Evolutionary conservation across 1,140 invertebrate genomes (phyloP).

Genomic region (Dryas iulia): DNA sequence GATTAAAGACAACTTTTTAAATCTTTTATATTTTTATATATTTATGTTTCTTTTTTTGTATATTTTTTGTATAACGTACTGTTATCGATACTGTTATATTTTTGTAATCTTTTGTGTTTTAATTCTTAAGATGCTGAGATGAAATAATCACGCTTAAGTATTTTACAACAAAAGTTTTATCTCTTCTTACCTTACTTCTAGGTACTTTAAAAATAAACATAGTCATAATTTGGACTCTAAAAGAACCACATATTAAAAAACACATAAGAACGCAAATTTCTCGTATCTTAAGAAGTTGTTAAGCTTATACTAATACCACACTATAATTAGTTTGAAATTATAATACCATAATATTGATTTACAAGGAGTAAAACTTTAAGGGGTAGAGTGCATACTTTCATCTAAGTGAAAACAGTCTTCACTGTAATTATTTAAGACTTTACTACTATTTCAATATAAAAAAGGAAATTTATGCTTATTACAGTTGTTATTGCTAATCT

Average conservation of each 20-base stretch:
- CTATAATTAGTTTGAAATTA: background rate
- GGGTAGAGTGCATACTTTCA: background rate
- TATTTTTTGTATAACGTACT: too few species aligned
- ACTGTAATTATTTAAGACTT: slow-evolving; percentile 1
- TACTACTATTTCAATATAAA: background rate
- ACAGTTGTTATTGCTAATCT: background rate
- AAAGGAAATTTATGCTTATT: background rate
- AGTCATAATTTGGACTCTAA: too few species aligned
- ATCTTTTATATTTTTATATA: too few species aligned
- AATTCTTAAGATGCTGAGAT: too few species aligned
- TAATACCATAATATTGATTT: background rate
- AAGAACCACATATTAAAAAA: background rate
- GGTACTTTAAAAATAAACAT: too few species aligned
- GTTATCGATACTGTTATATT: too few species aligned
- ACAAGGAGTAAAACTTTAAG: background rate
- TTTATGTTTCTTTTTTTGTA: too few species aligned
- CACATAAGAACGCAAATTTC: background rate
- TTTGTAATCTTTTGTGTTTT: too few species aligned
- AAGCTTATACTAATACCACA: background rate
- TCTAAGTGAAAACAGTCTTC: slow-evolving; percentile 1
- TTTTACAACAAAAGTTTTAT: too few species aligned
- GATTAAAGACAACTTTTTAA: too few species aligned
- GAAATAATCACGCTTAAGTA: too few species aligned
- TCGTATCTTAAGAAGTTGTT: background rate
- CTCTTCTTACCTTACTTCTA: too few species aligned